Conservation (phyloP, 2,888 invertebrate genomes). For the Prosapia bicincta region DNA sequence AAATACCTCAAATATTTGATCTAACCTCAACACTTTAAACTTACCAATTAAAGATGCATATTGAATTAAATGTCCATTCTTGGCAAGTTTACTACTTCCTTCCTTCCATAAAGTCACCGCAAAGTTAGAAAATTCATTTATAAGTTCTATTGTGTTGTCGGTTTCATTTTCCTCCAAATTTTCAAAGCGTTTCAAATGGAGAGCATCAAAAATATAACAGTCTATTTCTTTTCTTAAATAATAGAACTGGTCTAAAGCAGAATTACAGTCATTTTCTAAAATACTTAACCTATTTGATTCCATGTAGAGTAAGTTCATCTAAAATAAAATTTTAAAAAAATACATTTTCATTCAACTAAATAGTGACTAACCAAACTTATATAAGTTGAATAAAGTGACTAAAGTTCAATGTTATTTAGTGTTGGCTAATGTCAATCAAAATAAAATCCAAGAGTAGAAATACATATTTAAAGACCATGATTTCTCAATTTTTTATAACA, state of each 20-base stretch:
- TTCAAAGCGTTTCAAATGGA: background rate
- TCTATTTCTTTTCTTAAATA: slow-evolving; percentile 10
- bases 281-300: slow-evolving; percentile 2
- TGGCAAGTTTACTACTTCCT: slow-evolving; percentile 10
- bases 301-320: slow-evolving; percentile 15
- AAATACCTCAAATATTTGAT: too few relatives aligned
- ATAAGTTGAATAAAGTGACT: too few relatives aligned
- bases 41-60: slow-evolving; percentile 13
- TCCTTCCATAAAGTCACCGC: slow-evolving; percentile 5
- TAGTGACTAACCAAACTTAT: too few relatives aligned
- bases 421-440: too few relatives aligned
- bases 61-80: slow-evolving; percentile 10
- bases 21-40: too few relatives aligned
- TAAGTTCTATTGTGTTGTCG: background rate
- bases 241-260: slow-evolving; percentile 11
- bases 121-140: slow-evolving; percentile 15
- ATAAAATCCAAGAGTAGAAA: too few relatives aligned
- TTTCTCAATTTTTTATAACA: too few relatives aligned
- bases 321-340: too few relatives aligned
- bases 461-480: too few relatives aligned
- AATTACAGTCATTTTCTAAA: slow-evolving; percentile 9
- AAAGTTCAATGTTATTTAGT: too few relatives aligned
- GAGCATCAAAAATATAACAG: background rate
- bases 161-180: background rate
- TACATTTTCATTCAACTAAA: too few relatives aligned